Conservation (phyloP, 2,888 invertebrate genomes). For the Gastrophysa polygoni region DNA sequence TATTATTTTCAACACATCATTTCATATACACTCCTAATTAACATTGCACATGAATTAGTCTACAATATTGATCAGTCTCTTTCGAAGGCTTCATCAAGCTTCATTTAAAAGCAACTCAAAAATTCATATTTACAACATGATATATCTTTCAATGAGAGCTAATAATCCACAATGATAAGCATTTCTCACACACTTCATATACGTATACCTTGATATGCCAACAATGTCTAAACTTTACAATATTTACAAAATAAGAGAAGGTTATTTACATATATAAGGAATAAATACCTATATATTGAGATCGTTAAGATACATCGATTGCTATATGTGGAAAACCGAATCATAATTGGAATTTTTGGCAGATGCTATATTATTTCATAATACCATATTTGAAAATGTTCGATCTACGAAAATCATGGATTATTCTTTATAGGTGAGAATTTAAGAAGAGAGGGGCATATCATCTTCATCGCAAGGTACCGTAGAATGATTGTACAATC, state of each 20-base stretch:
- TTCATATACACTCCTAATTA: conserved; percentile 26
- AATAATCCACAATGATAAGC: neutral
- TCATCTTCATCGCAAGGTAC: conserved; percentile 64
- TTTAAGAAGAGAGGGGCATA: conserved; percentile 47
- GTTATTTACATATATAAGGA: conserved; percentile 31
- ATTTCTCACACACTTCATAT: conserved; percentile 17
- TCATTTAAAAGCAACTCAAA: conserved; percentile 34
- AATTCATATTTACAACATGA: conserved; percentile 14
- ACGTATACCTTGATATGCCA: conserved; percentile 33
- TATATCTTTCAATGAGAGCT: neutral
- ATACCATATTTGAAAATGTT: too few relatives aligned
- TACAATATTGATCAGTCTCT: conserved; percentile 42
- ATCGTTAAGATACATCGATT: conserved; percentile 25
- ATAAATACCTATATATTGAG: conserved; percentile 36
- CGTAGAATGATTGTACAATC: conserved; percentile 88
- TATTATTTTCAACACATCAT: conserved; percentile 26
- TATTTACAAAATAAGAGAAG: conserved; percentile 31
- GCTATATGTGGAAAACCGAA: neutral
- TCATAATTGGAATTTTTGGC: neutral
- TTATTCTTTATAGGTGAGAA: too few relatives aligned
- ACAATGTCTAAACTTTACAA: conserved; percentile 35
- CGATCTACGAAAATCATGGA: too few relatives aligned
- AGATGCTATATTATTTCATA: neutral
- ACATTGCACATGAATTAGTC: conserved; percentile 41
- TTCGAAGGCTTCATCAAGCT: conserved; percentile 42